Base-by-base conservation (phyloP, 1,140 invertebrate genomes). In the Arctopsyche grandis region DNA sequence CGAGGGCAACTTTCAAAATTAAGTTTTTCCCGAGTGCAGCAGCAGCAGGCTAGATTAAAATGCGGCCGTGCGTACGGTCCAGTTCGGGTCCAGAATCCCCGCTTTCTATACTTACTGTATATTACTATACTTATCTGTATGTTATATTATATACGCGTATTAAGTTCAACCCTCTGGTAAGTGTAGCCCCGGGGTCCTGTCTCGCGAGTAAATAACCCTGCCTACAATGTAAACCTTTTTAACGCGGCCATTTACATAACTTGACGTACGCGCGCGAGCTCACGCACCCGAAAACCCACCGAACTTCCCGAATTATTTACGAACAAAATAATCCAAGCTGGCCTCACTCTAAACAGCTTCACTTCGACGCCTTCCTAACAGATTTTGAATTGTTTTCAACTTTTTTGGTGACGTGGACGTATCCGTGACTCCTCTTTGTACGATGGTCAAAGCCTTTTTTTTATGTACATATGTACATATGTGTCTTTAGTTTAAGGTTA, bases 191-290 rank as follows among this genome's bases (percentile, higher is more conserved):
- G 56, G 56, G 56, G 16, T 60, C 56, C 56, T 21, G 56, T 16
- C 56, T 21, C 56, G 16, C 56, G 56, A 21, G 56, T 21, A n/a
- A 60, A 60, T n/a, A 21, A 21, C 56, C 56, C 14, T 9, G 56
- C n/a, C 56, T 38, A 60, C 56, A 60, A 60, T 60, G 56, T 60
- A 60, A 60, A 60, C 56, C 56, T 60, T 60, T 60, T 60, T 60
- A 60, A 60, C 56, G 56, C 56, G 56, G 56, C 21, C 56, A 60
- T 60, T 60, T 60, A 60, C 56, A 60, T 60, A 60, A 60, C 56
- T 60, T 60, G 56, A 60, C 56, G 56, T 60, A 60, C 21, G 56
- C 16, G 56, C 56, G 29, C 29, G 29, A 38, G 29, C 29, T 38
- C 29, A 38, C 29, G 7, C 29, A 38, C 29, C 29, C 29, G 7